phyloP scores from a whole-genome alignment of 2,797 vertebrate species.

The Hylomyscus alleni region DNA sequence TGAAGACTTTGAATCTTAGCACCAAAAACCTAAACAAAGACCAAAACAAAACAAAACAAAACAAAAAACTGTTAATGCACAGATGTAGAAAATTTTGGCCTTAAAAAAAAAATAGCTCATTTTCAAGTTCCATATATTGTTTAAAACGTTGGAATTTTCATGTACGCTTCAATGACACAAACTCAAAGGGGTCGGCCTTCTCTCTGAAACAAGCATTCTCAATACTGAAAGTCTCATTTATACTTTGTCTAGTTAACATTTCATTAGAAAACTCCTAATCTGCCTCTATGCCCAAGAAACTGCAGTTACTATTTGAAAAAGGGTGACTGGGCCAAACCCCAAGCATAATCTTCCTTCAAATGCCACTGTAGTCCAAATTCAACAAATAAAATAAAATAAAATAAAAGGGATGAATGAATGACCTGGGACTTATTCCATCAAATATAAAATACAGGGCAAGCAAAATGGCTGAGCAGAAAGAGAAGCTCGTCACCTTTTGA shows the following conservation, averaged over 20 bases:
- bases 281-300: neutral
- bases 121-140: slow-evolving; percentile 36
- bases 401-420: neutral
- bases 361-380: slow-evolving; percentile 2
- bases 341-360: slow-evolving; percentile 9
- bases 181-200: neutral
- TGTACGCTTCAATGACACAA: neutral
- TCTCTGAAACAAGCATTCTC: neutral
- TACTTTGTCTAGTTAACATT: slow-evolving; percentile 49
- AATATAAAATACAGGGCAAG: neutral
- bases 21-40: slow-evolving; percentile 56
- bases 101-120: neutral
- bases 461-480: neutral
- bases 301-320: neutral
- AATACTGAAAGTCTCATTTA: slow-evolving; percentile 1
- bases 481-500: neutral
- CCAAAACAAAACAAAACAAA: slow-evolving; percentile 47
- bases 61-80: slow-evolving; percentile 27
- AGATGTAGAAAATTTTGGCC: slow-evolving; percentile 55
- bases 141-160: neutral
- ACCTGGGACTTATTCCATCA: neutral
- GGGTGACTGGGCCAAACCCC: slow-evolving; percentile 39
- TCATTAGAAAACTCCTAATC: slow-evolving; percentile 64
- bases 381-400: slow-evolving; percentile 23
- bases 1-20: slow-evolving; percentile 69